These are phyloP conservation scores for Eidolon dupreanum DNA, from an alignment of 2,797 vertebrate species.

Conservation along the genomic window DNA sequence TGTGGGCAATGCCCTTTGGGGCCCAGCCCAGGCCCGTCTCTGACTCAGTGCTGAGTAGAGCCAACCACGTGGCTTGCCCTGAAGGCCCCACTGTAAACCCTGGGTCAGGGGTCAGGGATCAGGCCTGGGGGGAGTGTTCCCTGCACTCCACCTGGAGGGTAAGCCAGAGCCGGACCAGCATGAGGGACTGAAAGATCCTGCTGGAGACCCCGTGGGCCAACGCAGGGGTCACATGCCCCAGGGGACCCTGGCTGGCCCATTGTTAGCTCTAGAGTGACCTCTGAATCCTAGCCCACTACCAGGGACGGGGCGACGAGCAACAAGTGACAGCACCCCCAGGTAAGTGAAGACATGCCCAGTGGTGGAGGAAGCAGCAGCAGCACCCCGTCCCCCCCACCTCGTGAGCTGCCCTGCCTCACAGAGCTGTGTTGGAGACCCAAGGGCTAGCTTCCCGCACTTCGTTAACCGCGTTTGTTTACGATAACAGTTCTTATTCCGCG, in stretches of 20 bases:
- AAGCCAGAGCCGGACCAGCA: neutral
- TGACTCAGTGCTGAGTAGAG: neutral
- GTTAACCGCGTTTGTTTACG: neutral
- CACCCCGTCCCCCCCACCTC: too few species aligned
- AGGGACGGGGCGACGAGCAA: neutral
- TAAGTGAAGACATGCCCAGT: neutral
- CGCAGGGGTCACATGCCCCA: neutral
- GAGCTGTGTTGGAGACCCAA: rapidly evolving
- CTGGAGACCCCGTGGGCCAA: neutral
- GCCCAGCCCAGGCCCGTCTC: neutral
- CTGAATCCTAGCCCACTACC: neutral
- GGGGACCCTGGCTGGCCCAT: neutral
- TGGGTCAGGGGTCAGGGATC: too few species aligned
- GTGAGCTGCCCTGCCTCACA: neutral
- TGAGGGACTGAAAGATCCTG: too few species aligned
- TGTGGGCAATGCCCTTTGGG: neutral
- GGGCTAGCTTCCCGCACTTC: neutral
- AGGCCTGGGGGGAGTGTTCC: neutral
- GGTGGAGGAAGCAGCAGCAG: neutral
- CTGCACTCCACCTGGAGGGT: neutral
- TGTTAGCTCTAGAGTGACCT: neutral
- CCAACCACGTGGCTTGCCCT: neutral
- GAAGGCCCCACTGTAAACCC: neutral
- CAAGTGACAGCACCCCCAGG: neutral
- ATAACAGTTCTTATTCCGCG: neutral